Evolutionary conservation across 2,113 vertebrate species (phyloP), one percentile per base, ranked within the genome.

Genomic region (Kryptolebias marmoratus): DNA sequence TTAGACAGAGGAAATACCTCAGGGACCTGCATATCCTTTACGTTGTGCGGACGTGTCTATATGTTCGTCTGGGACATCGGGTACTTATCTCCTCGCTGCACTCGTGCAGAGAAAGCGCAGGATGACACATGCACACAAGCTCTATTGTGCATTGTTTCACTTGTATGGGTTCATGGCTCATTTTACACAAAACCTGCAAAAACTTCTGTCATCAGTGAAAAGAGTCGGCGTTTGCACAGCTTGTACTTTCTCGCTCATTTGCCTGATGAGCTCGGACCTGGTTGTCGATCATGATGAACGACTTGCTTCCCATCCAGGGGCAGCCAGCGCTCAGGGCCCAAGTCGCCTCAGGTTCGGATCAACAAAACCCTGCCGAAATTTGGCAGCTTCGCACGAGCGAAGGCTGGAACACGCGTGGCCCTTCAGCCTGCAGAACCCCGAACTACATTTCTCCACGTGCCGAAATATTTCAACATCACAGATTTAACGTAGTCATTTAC

Each of bases 1-100:
- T 89, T 80, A 82, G 65, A 79, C 55, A 63, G 81, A 87, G 86
- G 86, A 90, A 86, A 83, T 89, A 85, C 86, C 79, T 90, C 58
- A 49, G 74, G 71, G 81, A 68, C 83, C 83, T 62, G 48, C 68
- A 82, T 64, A 74, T 81, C 75, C 73, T 79, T 75, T 39, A 83
- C 75, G 75, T 67, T 77, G 81, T 70, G 68, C 59, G 65, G 79
- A 67, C 30, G 45, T 79, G 67, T 83, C 79, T 78, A 11, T 39
- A 31, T 75, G 63, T 57, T 44, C 7, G 48, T 65, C 78, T 32
- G 55, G 53, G 49, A 69, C 77, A 68, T 83, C 79, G 75, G 84
- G 54, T 80, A 75, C 70, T 85, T 79, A 84, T 80, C 88, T 88
- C 75, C 63, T 79, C 57, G 9, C 14, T 47, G 39, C 30, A 72